Base-by-base conservation (phyloP, 1,140 invertebrate species). In the Daktulosphaira vitifoliae region DNA sequence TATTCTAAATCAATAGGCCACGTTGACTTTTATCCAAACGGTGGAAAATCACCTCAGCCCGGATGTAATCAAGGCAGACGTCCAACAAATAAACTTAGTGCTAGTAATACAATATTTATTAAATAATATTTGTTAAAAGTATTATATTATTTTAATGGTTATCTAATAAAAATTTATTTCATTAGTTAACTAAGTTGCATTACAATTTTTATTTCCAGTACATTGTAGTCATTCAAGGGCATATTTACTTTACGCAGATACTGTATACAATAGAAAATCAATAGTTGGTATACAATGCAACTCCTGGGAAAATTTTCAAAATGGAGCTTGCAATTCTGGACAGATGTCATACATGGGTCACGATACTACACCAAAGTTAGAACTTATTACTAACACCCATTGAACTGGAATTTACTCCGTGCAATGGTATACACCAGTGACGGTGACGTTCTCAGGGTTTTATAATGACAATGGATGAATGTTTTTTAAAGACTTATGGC, bases 11-110 rank as follows among this genome's bases (percentile, higher is more conserved):
- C 81, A 0, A 71, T 85, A 11, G 87, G 88, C 9, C 80, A 86
- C 68, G 81, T 78, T 15, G 89, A 92, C 72, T 90, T 91, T 76
- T 90, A 82, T 72, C 86, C 86, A 0, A 91, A 91, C 73, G 82
- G 84, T 8, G 87, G 87, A 5, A 71, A 70, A 16, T 72, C 71
- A 3, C 71, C 69, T 1, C 82, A 84, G 70, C 81, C 81, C 2
- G 81, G 81, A 42, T 84, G 82, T 71, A 23, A 22, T 18, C 3
- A 39, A 38, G 29, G 29, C 5, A 6, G 5, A 6, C 29, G 11
- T 5, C 29, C 29, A 5, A 33, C 11, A 11, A 11, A 33, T 33
- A 33, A 6, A 33, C 11, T 33, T 11, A 33, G 11, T 6, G 29
- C 29, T 11, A 33, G 29, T 33, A 33, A 33, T 6, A 6, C 11